A percentile compares a stretch with the other conserved stretches of the same genome.
These are phyloP conservation scores for Habrosyne pyritoides DNA, from an alignment of 2,888 invertebrate species.

Conservation along the genomic window DNA sequence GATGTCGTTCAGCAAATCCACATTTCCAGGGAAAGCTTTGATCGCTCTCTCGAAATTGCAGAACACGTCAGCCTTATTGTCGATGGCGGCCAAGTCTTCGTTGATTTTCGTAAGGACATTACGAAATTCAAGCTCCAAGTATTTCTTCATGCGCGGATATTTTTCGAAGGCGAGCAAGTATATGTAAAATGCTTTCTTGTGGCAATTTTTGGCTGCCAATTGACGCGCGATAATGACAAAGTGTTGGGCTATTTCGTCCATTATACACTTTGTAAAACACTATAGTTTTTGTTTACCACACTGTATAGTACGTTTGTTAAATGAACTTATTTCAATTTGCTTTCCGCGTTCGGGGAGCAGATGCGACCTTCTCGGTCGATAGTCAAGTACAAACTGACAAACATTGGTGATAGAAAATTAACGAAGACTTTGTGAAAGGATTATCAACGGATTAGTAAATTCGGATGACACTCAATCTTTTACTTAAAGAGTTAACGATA, in stretches of 20 bases:
- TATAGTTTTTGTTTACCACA: not conserved
- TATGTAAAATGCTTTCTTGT: not conserved
- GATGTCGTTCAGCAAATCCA: slow-evolving; percentile 9
- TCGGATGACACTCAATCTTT: no score
- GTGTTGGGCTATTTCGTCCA: not conserved
- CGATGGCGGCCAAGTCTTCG: not conserved
- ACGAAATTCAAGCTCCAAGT: slow-evolving; percentile 1
- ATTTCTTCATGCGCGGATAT: not conserved
- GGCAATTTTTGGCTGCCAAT: not conserved
- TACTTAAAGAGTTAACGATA: not conserved
- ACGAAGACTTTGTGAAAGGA: not conserved
- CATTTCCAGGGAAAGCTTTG: slow-evolving; percentile 3
- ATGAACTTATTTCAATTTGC: not conserved
- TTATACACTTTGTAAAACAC: not conserved
- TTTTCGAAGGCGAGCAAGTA: not conserved
- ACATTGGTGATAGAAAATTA: not conserved
- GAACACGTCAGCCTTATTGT: slow-evolving; percentile 1
- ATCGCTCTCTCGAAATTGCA: slow-evolving; percentile 4
- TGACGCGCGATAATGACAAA: not conserved
- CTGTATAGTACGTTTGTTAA: not conserved
- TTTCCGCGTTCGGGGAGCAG: not conserved
- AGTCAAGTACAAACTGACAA: not conserved
- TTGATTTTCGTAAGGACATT: not conserved
- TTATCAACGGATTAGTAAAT: not conserved
- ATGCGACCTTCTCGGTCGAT: not conserved